Conservation (phyloP, 2,888 invertebrate species). For the Tryphoninae sp. region DNA sequence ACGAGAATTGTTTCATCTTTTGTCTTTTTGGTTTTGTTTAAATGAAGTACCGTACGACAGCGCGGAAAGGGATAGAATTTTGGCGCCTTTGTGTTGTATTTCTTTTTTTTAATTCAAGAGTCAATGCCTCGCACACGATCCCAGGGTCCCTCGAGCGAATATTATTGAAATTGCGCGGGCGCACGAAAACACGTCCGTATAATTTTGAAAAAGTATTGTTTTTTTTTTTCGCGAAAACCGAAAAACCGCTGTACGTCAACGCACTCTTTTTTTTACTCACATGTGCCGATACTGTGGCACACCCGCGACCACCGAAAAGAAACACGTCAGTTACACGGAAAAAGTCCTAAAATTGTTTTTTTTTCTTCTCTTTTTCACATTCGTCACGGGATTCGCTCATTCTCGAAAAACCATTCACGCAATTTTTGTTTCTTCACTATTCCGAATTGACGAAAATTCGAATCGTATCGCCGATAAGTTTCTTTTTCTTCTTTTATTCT, state of each 20-base stretch:
- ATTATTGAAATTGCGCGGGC: conserved; percentile 32
- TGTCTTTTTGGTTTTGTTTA: conserved; percentile 43
- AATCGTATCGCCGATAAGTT: conserved; percentile 67
- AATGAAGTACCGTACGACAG: conserved; percentile 52
- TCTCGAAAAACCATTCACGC: conserved; percentile 64
- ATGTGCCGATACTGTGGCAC: conserved; percentile 43
- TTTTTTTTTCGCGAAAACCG: conserved; percentile 77
- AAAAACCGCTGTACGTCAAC: conserved; percentile 50
- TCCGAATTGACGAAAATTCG: conserved; percentile 65
- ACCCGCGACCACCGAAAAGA: conserved; percentile 27
- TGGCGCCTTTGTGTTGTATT: conserved; percentile 12
- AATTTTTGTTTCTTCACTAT: conserved; percentile 63
- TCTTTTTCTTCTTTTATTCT: conserved; percentile 54
- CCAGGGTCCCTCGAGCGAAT: conserved; percentile 66
- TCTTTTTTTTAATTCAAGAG: conserved; percentile 44
- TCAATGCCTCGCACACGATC: conserved; percentile 57
- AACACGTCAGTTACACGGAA: conserved; percentile 53
- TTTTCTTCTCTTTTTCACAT: conserved; percentile 51
- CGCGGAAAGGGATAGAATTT: conserved; percentile 47
- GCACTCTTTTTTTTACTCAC: conserved; percentile 62
- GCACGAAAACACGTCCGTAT: conserved; percentile 44
- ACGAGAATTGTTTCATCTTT: conserved; percentile 51
- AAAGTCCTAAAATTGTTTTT: conserved; percentile 28
- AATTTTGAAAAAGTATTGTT: conserved; percentile 64
- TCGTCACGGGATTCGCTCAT: conserved; percentile 63